Conservation (phyloP, 1,140 invertebrate genomes). For the Pectinophora gossypiella region DNA sequence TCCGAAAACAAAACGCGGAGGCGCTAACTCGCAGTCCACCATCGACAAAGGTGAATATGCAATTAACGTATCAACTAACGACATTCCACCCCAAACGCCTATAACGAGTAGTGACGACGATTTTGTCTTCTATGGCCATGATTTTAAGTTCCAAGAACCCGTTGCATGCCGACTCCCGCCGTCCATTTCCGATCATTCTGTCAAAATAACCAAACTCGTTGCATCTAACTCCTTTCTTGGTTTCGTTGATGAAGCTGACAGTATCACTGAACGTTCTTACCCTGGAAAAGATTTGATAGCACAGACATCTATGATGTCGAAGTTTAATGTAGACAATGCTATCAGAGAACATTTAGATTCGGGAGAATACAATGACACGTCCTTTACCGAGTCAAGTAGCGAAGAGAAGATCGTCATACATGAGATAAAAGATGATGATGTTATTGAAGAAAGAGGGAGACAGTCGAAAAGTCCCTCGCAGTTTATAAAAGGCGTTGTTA, state of each 20-base stretch:
- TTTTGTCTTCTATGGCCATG: slow-evolving; percentile 63
- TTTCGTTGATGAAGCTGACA: slow-evolving; percentile 49
- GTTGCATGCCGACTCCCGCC: slow-evolving; percentile 53
- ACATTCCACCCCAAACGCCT: slow-evolving; percentile 49
- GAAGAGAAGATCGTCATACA: slow-evolving; percentile 50
- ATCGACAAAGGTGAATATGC: slow-evolving; percentile 73
- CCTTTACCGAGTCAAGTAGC: slow-evolving; percentile 61
- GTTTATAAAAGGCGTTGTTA: slow-evolving; percentile 29
- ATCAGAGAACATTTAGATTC: slow-evolving; percentile 61
- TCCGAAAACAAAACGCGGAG: slow-evolving; percentile 77
- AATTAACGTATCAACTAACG: slow-evolving; percentile 50
- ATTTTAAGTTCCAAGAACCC: slow-evolving; percentile 55
- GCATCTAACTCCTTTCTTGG: slow-evolving; percentile 58
- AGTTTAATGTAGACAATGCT: slow-evolving; percentile 58
- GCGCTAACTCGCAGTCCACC: slow-evolving; percentile 48
- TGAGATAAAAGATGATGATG: slow-evolving; percentile 23
- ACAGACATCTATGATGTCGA: slow-evolving; percentile 66
- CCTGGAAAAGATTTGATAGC: slow-evolving; percentile 48
- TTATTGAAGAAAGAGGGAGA: slow-evolving; percentile 15
- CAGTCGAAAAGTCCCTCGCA: slow-evolving; percentile 31
- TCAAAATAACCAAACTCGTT: slow-evolving; percentile 44
- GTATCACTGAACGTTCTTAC: slow-evolving; percentile 41
- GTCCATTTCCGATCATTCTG: slow-evolving; percentile 52
- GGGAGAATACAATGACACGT: slow-evolving; percentile 55
- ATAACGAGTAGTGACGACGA: slow-evolving; percentile 63